Evolutionary conservation across 2,888 invertebrate species (phyloP).

Genomic region (Lapara coniferarum): DNA sequence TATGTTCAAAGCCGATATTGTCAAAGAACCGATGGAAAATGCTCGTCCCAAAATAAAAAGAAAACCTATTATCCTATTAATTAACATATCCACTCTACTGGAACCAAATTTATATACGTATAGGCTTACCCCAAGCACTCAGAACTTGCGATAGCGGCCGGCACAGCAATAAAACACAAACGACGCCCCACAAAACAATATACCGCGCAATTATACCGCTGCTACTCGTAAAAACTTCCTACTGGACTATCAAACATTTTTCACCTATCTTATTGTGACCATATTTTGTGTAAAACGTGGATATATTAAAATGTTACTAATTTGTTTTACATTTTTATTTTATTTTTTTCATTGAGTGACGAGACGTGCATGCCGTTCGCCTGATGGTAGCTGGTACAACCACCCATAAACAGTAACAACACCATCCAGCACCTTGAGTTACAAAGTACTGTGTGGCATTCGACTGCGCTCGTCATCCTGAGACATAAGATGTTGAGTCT

Average conservation of each 20-base stretch:
- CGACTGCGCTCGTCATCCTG: too few relatives aligned
- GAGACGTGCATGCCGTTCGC: too few relatives aligned
- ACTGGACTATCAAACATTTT: conserved; percentile 71
- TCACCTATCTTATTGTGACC: conserved; percentile 51
- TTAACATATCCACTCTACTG: background rate
- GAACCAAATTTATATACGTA: background rate
- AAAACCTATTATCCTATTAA: background rate
- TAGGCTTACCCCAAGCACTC: conserved; percentile 10
- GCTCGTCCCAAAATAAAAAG: background rate
- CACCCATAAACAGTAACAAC: too few relatives aligned
- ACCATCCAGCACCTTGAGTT: too few relatives aligned
- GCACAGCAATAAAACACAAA: conserved; percentile 29
- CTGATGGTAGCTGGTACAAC: too few relatives aligned
- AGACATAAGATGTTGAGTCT: too few relatives aligned
- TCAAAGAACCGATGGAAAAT: too few relatives aligned
- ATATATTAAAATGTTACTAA: background rate
- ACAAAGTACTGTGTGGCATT: too few relatives aligned
- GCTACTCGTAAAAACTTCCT: conserved; percentile 60
- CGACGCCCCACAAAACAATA: conserved; percentile 58
- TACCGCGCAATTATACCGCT: conserved; percentile 64
- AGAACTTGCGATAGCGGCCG: conserved; percentile 25
- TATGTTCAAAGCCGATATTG: too few relatives aligned
- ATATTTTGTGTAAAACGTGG: background rate
- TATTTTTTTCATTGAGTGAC: too few relatives aligned
- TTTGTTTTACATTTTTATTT: too few relatives aligned